phyloP scores from a whole-genome alignment of 2,888 invertebrate species.

The Nasonovia ribisnigri region DNA sequence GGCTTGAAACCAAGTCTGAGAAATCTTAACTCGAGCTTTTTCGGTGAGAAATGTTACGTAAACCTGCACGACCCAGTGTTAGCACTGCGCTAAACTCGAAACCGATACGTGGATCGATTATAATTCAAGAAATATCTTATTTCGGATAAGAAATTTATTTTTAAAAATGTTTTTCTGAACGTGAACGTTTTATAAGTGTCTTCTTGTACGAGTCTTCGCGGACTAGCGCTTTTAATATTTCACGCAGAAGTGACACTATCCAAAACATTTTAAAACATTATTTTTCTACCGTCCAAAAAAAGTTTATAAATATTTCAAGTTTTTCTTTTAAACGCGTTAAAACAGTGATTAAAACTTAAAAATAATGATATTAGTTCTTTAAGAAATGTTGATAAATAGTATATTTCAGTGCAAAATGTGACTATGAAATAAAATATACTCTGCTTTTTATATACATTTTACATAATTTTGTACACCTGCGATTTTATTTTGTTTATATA shows the following conservation, averaged over 20 bases:
- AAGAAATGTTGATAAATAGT: not conserved
- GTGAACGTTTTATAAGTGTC: slow-evolving; percentile 2
- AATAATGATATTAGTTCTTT: slow-evolving; percentile 29
- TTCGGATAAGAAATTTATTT: not conserved
- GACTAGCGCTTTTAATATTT: slow-evolving; percentile 10
- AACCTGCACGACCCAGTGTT: not conserved
- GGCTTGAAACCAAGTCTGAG: slow-evolving; percentile 11
- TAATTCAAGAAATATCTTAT: not conserved
- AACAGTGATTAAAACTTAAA: slow-evolving; percentile 45
- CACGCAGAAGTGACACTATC: not conserved
- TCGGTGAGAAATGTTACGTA: slow-evolving; percentile 5
- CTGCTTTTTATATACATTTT: not conserved
- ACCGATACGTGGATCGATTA: slow-evolving; percentile 14
- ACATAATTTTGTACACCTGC: slow-evolving; percentile 15
- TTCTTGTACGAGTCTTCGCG: not conserved
- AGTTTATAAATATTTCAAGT: slow-evolving; percentile 25
- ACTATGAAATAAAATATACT: not conserved
- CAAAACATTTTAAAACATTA: not conserved
- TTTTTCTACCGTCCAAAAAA: not conserved
- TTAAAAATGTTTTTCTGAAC: not conserved
- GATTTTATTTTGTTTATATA: slow-evolving; percentile 18
- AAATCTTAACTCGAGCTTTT: not conserved
- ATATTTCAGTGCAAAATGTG: not conserved
- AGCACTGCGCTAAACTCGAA: not conserved
- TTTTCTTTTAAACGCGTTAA: slow-evolving; percentile 11